Conservation (phyloP, 1,140 invertebrate genomes). For the Sycophila sp. region DNA sequence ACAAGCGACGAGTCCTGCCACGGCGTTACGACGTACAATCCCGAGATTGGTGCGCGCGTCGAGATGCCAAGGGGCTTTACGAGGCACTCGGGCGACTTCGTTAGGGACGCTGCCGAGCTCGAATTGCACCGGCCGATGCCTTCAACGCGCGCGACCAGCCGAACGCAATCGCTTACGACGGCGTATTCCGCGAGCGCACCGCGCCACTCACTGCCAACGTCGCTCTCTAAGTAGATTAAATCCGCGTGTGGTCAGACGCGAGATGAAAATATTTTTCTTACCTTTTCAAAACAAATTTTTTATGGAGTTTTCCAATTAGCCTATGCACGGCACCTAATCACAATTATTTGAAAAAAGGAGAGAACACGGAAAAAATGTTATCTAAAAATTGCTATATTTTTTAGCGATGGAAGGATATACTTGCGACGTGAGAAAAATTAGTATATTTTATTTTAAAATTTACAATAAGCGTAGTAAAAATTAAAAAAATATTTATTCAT, state of each 20-base stretch:
- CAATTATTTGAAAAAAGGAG: too few relatives aligned
- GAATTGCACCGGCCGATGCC: neutral
- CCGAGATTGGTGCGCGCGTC: constrained; percentile 29
- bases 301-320: too few relatives aligned
- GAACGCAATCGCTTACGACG: constrained; percentile 16
- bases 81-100: constrained; percentile 34
- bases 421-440: too few relatives aligned
- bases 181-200: neutral
- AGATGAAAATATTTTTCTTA: neutral
- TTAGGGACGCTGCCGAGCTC: constrained; percentile 8
- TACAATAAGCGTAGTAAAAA: too few relatives aligned
- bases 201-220: neutral
- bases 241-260: neutral
- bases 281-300: neutral
- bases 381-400: too few relatives aligned
- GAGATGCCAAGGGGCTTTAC: too few relatives aligned
- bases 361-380: too few relatives aligned
- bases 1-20: neutral
- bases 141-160: constrained; percentile 18
- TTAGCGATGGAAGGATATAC: too few relatives aligned
- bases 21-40: constrained; percentile 20
- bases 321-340: too few relatives aligned
- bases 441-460: too few relatives aligned
- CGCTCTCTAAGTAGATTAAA: neutral
- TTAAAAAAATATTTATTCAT: too few relatives aligned